Base-by-base conservation (phyloP, 64 coral and sea anemone species). In the Stichodactyla mertensii region DNA sequence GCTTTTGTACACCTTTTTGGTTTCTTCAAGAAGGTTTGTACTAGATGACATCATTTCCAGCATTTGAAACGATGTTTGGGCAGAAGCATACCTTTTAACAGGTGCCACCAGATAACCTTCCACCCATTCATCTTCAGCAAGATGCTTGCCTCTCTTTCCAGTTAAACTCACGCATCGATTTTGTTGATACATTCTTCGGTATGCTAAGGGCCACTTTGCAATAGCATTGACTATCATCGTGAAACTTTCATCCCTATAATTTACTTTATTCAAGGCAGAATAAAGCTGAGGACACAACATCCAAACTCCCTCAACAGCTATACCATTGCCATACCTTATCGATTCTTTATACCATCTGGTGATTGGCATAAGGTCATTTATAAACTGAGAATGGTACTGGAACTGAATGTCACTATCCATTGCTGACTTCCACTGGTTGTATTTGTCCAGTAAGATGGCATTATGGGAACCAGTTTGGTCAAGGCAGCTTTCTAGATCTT, bases 311-410 rank as follows among this genome's bases (percentile, higher is more conserved):
- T 89, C 88, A 6, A 83, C 22, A 10, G 20, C 64, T 19, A 89
- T 61, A 26, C 88, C 62, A 83, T 89, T 19, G 8, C 79, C 82
- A 87, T 89, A 61, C 28, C 87, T 81, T 16, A 82, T 12, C 3
- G 87, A 89, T 89, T 89, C 87, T 83, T 89, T 89, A 62, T 89
- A 89, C 87, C 87, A 89, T 66, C 88, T 83, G 19, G 82, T 84
- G 16, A 89, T 89, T 14, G 82, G 88, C 80, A 89, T 84, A 22
- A 89, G 54, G 61, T 64, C 20, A 13, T 64, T 13, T 16, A 64
- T 20, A 16, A 64, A 13, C 13, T 64, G 13, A 20, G 20, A 20
- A 64, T 64, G 61, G 20, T 64, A 64, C 13, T 13, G 20, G 20
- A 64, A 64, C 13, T 64, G 13, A 16, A 16, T 20, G 61, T 45